These are phyloP conservation scores for Aphidoletes aphidimyza DNA, from an alignment of 2,888 invertebrate species.

Conservation along the genomic window DNA sequence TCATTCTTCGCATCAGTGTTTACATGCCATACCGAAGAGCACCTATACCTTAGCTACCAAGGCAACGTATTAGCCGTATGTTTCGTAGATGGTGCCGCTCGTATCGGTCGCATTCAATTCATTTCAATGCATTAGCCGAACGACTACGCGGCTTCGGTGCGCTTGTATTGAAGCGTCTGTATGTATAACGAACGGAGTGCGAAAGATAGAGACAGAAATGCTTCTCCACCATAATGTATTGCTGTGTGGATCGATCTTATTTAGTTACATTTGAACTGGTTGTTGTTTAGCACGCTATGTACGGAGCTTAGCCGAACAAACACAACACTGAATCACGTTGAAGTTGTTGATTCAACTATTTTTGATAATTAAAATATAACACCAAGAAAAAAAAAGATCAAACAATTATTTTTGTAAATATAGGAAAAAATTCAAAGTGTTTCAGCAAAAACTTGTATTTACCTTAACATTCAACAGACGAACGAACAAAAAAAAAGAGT, in stretches of 20 bases:
- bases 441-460: no score
- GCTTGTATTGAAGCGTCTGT: neutral
- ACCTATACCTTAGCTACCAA: constrained; percentile 40
- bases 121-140: no score
- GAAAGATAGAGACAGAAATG: neutral
- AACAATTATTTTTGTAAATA: no score
- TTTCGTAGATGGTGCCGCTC: neutral
- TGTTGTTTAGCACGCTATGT: constrained; percentile 16
- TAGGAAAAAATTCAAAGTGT: no score
- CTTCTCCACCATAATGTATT: constrained; percentile 3
- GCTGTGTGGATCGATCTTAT: neutral
- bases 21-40: neutral
- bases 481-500: neutral
- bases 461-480: no score
- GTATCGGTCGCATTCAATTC: neutral
- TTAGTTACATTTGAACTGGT: constrained; percentile 23
- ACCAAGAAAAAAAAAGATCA: neutral
- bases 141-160: neutral
- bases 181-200: neutral
- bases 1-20: neutral
- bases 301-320: neutral
- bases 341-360: neutral
- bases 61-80: neutral
- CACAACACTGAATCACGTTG: neutral
- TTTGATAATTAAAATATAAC: neutral